Base-by-base conservation (phyloP, 2,797 vertebrate genomes). In the Phalloptychus januarius region DNA sequence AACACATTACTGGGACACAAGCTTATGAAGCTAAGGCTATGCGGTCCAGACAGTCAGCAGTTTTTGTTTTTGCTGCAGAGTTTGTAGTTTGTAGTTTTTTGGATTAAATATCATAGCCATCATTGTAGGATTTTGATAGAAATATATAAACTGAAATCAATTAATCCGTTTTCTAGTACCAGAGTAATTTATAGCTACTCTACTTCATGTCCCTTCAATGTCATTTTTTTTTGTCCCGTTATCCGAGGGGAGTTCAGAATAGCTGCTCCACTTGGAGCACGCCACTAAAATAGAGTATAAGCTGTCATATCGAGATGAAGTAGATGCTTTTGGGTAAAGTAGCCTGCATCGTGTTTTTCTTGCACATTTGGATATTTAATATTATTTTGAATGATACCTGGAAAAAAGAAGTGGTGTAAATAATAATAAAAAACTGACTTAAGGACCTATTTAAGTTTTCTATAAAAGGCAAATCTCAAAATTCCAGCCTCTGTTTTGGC, bases 191-290 rank as follows among this genome's bases (percentile, higher is more conserved):
- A 73, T 78, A 78, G 71, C 23, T 71, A 18, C 63, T 31, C 20
- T 12, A 12, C 42, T 36, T 74, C 44, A 58, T 76, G 72, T 74
- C 74, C 52, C 76, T 76, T 79, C 58, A 56, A 12, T 81, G 80
- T 74, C 36, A 79, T 78, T 45, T 44, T 82, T 85, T 87, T 78
- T 48, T 72, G 79, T 80, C 81, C 77, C 18, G 70, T 38, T 31
- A 58, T 88, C 80, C 74, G 72, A 16, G 48, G 75, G 72, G 33
- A 79, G 54, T 74, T 79, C 71, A 81, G 79, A 89, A 74, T 82
- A 85, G 79, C 80, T 88, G 75, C 81, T 86, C 80, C 79, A 79
- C 84, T 90, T 88, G 85, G 67, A 79, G 63, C 48, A 52, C 74
- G 72, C 89, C 40, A 80, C 82, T 82, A 82, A 90, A 88, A 90